Evolutionary conservation across 2,888 invertebrate genomes (phyloP).

Genomic region (Papilio elwesi): DNA sequence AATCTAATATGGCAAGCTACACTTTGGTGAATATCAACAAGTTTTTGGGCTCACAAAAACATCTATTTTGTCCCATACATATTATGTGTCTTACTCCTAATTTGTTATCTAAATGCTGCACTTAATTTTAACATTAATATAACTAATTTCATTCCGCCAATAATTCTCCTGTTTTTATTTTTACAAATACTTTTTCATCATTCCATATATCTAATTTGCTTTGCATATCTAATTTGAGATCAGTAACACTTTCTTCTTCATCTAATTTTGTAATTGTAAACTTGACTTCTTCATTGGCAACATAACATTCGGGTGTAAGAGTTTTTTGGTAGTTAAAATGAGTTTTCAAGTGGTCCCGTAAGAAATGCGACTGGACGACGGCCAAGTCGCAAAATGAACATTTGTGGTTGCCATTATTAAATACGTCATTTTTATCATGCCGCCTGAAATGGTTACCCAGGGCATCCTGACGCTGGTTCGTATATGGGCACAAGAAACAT

Average conservation of each 20-base stretch:
- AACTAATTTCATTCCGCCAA: constrained; percentile 50
- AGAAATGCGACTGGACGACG: constrained; percentile 88
- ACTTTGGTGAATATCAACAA: constrained; percentile 78
- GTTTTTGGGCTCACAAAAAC: constrained; percentile 60
- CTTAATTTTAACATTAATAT: constrained; percentile 31
- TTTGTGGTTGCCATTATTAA: constrained; percentile 85
- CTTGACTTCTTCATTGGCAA: constrained; percentile 85
- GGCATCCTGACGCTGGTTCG: constrained; percentile 88
- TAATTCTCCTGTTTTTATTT: constrained; percentile 73
- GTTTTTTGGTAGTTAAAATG: constrained; percentile 88
- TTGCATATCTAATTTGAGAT: constrained; percentile 72
- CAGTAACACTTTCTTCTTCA: constrained; percentile 63
- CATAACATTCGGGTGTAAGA: constrained; percentile 84
- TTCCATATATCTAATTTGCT: constrained; percentile 57
- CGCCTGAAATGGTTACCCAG: constrained; percentile 90
- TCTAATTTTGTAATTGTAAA: constrained; percentile 81
- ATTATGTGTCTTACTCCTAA: constrained; percentile 48
- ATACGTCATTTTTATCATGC: constrained; percentile 85
- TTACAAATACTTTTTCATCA: constrained; percentile 73
- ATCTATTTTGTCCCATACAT: constrained; percentile 42
- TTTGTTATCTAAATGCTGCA: constrained; percentile 41
- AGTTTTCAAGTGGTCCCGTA: constrained; percentile 91
- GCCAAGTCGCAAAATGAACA: constrained; percentile 94
- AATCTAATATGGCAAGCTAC: constrained; percentile 82
- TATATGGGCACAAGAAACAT: constrained; percentile 92